Base-by-base conservation (phyloP, 2,113 vertebrate genomes). In the Polyodon spathula region DNA sequence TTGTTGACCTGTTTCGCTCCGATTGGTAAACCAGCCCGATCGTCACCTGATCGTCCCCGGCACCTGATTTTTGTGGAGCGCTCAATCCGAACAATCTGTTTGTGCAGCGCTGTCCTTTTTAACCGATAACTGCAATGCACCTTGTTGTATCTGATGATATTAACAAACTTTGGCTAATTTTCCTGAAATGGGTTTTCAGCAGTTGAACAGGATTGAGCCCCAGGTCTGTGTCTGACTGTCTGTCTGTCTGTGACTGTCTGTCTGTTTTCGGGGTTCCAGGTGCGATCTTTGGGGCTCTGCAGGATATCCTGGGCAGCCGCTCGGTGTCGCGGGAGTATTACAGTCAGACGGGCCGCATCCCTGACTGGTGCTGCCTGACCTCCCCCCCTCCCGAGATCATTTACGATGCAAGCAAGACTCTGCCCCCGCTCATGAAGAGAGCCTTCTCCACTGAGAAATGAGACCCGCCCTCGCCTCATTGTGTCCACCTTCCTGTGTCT, bases 361-460 rank as follows among this genome's bases (percentile, higher is more conserved):
- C 95, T 1, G 96, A 99, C 78, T 99, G 96, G 96, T 99, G 95
- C 72, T 94, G 88, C 68, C 84, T 99, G 56, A 94, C 87, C 68
- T 90, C 91, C 11, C 93, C 95, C 3, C 91, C 90, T 0, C 82
- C 95, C 14, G 94, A 97, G 73, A 91, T 89, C 54, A 84, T 94
- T 72, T 95, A 95, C 61, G 95, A 98, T 55, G 76, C 92, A 0
- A 89, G 90, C 0, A 97, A 97, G 73, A 83, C 92, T 1, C 91
- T 92, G 0, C 95, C 94, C 1, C 93, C 96, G 0, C 55, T 97
- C 46, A 98, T 98, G 94, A 98, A 99, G 76, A 92, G 95, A 64
- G 94, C 95, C 42, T 99, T 97, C 83, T 98, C 95, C 58, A 97
- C 95, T 0, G 96, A 99, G 76, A 99, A 99, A 79, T 99, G 75